A percentile compares a stretch with the other conserved stretches of the same genome.
phyloP scores from a whole-genome alignment of 2,888 invertebrate species.

The Rhabditophanes sp. region DNA sequence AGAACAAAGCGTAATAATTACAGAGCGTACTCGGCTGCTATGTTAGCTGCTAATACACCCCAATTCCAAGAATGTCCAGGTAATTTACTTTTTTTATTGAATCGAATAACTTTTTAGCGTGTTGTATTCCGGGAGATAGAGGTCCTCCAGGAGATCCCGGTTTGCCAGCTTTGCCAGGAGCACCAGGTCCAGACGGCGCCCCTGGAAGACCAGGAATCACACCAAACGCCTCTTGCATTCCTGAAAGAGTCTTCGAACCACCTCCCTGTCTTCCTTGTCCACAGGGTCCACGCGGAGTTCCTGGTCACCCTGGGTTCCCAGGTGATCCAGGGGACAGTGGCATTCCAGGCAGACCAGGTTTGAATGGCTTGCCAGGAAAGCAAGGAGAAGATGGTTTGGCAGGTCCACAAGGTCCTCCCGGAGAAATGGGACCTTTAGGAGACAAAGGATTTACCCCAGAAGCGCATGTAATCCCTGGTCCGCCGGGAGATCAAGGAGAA shows the following conservation, averaged over 20 bases:
- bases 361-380: slow-evolving; percentile 14
- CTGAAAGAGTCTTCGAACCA: slow-evolving; percentile 43
- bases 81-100: slow-evolving; percentile 8
- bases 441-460: slow-evolving; percentile 31
- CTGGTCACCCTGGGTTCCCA: slow-evolving; percentile 22
- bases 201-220: slow-evolving; percentile 43
- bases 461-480: slow-evolving; percentile 42
- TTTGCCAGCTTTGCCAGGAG: slow-evolving; percentile 31
- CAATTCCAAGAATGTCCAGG: slow-evolving; percentile 44
- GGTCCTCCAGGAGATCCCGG: slow-evolving; percentile 34
- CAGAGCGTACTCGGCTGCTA: slow-evolving; percentile 28
- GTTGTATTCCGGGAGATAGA: slow-evolving; percentile 39
- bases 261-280: slow-evolving; percentile 44
- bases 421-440: slow-evolving; percentile 28
- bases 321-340: slow-evolving; percentile 26
- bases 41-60: slow-evolving; percentile 31
- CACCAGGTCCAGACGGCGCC: slow-evolving; percentile 40
- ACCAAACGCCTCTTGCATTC: slow-evolving; percentile 44
- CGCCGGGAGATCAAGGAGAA: slow-evolving; percentile 33
- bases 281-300: slow-evolving; percentile 27
- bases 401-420: slow-evolving; percentile 15
- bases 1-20: slow-evolving; percentile 17
- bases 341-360: slow-evolving; percentile 19
- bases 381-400: slow-evolving; percentile 14
- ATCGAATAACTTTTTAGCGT: slow-evolving; percentile 24